phyloP scores from a whole-genome alignment of 2,888 invertebrate species.

The Troides aeacus region DNA sequence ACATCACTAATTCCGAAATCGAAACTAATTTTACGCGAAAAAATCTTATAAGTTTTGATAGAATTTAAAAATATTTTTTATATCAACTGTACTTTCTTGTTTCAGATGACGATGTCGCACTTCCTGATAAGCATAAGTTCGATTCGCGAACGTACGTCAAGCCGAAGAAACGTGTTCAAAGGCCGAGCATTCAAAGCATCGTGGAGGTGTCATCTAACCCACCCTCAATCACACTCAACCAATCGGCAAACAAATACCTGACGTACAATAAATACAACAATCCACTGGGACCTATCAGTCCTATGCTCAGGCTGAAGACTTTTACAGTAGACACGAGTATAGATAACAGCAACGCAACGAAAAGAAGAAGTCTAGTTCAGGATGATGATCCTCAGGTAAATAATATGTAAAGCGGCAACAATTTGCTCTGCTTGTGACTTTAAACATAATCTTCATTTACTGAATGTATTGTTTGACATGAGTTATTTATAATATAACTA shows the following conservation, averaged over 20 bases:
- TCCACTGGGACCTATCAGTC: slow-evolving; percentile 61
- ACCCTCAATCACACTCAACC: slow-evolving; percentile 51
- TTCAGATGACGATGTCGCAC: slow-evolving; percentile 58
- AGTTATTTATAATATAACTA: too few relatives aligned
- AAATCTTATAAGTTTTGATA: too few relatives aligned
- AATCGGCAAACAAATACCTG: slow-evolving; percentile 58
- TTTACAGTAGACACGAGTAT: slow-evolving; percentile 70
- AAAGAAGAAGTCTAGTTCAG: slow-evolving; percentile 61
- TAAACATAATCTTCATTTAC: too few relatives aligned
- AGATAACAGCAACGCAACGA: slow-evolving; percentile 65
- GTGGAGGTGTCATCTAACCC: slow-evolving; percentile 59
- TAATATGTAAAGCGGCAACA: not conserved
- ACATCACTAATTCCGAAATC: too few relatives aligned
- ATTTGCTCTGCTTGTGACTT: too few relatives aligned
- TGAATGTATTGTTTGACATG: too few relatives aligned
- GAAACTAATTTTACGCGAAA: too few relatives aligned
- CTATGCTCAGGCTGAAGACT: slow-evolving; percentile 68
- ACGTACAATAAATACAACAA: slow-evolving; percentile 72
- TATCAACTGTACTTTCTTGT: slow-evolving; percentile 30
- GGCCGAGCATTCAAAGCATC: slow-evolving; percentile 81
- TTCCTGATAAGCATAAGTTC: slow-evolving; percentile 76
- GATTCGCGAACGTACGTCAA: slow-evolving; percentile 86
- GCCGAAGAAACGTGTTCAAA: slow-evolving; percentile 81
- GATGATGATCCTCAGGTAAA: slow-evolving; percentile 70
- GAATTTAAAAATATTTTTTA: too few relatives aligned